These are phyloP conservation scores for Corticium candelabrum DNA, from an alignment of 37 sponge, comb jelly and placozoan species.

Conservation along the genomic window DNA sequence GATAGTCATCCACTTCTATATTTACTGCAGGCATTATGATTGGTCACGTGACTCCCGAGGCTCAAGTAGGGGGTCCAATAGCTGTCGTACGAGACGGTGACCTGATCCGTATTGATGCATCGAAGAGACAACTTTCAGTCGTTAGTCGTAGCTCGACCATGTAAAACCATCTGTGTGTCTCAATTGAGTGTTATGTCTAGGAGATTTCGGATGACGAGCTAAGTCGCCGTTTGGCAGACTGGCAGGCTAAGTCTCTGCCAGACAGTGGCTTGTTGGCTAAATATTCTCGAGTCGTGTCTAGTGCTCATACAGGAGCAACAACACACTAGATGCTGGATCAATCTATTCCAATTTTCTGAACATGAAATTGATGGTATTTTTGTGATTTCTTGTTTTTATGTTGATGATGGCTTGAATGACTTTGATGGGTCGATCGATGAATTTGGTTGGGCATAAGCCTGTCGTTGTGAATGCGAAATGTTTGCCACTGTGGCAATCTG, in stretches of 20 bases:
- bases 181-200: neutral
- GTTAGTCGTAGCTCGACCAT: too few relatives aligned
- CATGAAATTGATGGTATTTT: too few relatives aligned
- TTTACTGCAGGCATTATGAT: constrained; percentile 34
- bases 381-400: too few relatives aligned
- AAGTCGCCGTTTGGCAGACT: neutral
- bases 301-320: constrained; percentile 54
- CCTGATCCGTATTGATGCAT: constrained; percentile 22
- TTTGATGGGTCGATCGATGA: too few relatives aligned
- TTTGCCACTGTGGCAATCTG: too few relatives aligned
- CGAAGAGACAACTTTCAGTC: constrained; percentile 17
- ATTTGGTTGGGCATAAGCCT: too few relatives aligned
- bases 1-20: neutral
- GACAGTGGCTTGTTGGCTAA: constrained; percentile 38
- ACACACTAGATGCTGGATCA: too few relatives aligned
- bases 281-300: constrained; percentile 33
- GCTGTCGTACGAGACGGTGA: constrained; percentile 42
- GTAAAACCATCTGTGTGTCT: too few relatives aligned
- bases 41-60: constrained; percentile 54
- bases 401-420: too few relatives aligned
- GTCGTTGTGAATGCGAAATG: too few relatives aligned
- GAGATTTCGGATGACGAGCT: constrained; percentile 26
- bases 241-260: constrained; percentile 13
- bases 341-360: too few relatives aligned
- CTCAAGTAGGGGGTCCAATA: constrained; percentile 33